Evolutionary conservation across 2,113 vertebrate species (phyloP), one percentile per base, ranked within the genome.

Genomic region (Saguinus midas): DNA sequence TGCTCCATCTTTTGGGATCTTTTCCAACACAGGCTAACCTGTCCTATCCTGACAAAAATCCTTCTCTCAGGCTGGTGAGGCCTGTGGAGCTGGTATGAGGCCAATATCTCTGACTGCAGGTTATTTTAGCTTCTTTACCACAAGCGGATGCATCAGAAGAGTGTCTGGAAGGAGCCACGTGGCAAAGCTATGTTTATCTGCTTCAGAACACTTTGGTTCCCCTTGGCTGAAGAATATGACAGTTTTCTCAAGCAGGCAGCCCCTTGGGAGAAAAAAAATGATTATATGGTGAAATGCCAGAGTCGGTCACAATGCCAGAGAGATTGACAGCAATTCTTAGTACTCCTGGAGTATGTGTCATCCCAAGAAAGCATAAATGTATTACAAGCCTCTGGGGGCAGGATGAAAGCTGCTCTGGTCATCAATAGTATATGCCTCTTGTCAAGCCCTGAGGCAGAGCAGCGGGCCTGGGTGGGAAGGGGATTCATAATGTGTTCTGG

Each of bases 271-370:
- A 3, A 92, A 85, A 88, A 86, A 94, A 94, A 70, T 21, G 93
- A 94, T 96, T 91, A 64, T 87, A 84, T 96, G 95, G 86, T 96
- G 76, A 95, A 96, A 96, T 95, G 87, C 58, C 91, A 83, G 93
- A 80, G 87, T 93, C 86, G 91, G 95, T 94, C 82, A 94, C 0
- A 40, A 80, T 80, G 89, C 86, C 82, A 43, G 94, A 76, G 97
- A 97, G 96, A 97, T 72, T 97, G 95, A 97, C 97, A 96, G 94
- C 43, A 52, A 80, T 94, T 97, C 89, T 96, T 95, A 95, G 86
- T 86, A 87, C 88, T 96, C 73, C 32, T 72, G 27, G 86, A 95
- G 82, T 94, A 72, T 50, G 55, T 97, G 94, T 97, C 96, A 93
- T 93, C 93, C 90, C 75, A 87, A 94, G 97, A 90, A 96, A 96